Percentiles rank a stretch among this genome's conserved stretches.
Evolutionary conservation across 1,140 invertebrate genomes (phyloP).

Genomic region (Calliopsis andreniformis): DNA sequence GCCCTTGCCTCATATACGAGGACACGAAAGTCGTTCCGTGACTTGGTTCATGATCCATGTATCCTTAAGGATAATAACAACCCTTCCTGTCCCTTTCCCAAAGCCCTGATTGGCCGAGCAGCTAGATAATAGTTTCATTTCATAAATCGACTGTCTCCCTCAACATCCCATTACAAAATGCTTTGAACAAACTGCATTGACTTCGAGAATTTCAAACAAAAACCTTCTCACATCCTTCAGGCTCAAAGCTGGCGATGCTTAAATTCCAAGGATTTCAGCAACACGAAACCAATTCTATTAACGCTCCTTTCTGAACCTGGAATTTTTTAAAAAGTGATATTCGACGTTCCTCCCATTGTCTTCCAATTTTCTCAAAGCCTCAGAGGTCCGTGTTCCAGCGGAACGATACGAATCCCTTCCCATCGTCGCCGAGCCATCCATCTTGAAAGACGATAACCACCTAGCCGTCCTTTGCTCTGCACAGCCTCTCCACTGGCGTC

Average conservation of each 20-base stretch:
- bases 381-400: not conserved
- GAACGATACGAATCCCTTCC: not conserved
- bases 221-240: too few relatives aligned
- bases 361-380: not conserved
- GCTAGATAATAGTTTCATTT: not conserved
- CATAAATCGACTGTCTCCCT: too few relatives aligned
- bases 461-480: constrained; percentile 9
- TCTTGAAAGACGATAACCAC: constrained; percentile 64
- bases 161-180: too few relatives aligned
- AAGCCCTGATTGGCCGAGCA: constrained; percentile 1
- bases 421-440: constrained; percentile 48
- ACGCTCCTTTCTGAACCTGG: too few relatives aligned
- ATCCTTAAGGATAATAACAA: constrained; percentile 50
- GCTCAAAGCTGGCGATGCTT: too few relatives aligned
- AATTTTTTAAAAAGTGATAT: too few relatives aligned
- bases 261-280: too few relatives aligned
- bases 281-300: too few relatives aligned
- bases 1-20: not conserved
- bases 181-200: too few relatives aligned
- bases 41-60: constrained; percentile 48
- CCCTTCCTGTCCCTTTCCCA: not conserved
- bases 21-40: not conserved
- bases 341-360: not conserved
- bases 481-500: constrained; percentile 6
- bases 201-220: too few relatives aligned